phyloP scores from a whole-genome alignment of 2,888 invertebrate genomes.

The Clunio marinus region DNA sequence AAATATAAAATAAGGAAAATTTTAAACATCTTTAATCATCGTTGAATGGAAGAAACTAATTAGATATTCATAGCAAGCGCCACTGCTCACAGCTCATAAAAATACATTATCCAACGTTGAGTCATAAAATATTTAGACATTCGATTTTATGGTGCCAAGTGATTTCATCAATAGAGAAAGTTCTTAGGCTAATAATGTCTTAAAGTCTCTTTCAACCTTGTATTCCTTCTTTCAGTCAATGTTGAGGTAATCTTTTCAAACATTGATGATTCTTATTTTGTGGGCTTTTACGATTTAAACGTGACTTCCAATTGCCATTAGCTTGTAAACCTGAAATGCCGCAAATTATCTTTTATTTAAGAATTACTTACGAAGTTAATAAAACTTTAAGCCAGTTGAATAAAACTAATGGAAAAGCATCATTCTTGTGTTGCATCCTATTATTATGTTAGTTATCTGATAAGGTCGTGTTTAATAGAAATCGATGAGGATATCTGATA shows the following conservation, averaged over 20 bases:
- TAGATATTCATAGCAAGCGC: conserved; percentile 1
- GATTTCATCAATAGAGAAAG: conserved; percentile 7
- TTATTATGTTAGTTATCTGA: too few species aligned
- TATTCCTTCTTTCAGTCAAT: not conserved
- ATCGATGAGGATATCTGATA: too few species aligned
- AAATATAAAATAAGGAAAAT: too few species aligned
- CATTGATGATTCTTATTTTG: too few species aligned
- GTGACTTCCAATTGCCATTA: conserved; percentile 30
- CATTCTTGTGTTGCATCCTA: too few species aligned
- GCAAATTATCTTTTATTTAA: too few species aligned
- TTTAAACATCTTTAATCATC: too few species aligned
- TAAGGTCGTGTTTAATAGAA: too few species aligned
- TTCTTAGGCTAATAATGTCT: conserved; percentile 12
- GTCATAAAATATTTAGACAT: conserved; percentile 1
- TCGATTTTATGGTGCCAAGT: not conserved
- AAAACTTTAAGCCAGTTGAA: too few species aligned
- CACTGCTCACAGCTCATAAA: conserved; percentile 4
- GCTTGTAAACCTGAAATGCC: not conserved
- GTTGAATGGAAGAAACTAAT: not conserved
- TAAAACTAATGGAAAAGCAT: too few species aligned
- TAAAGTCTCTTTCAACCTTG: not conserved
- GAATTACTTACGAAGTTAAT: too few species aligned
- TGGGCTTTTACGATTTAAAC: conserved; percentile 22
- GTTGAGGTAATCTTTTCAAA: too few species aligned
- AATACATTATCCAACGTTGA: not conserved